These are phyloP conservation scores for Austrofundulus limnaeus DNA, from an alignment of 2,113 vertebrate genomes.

Conservation along the genomic window DNA sequence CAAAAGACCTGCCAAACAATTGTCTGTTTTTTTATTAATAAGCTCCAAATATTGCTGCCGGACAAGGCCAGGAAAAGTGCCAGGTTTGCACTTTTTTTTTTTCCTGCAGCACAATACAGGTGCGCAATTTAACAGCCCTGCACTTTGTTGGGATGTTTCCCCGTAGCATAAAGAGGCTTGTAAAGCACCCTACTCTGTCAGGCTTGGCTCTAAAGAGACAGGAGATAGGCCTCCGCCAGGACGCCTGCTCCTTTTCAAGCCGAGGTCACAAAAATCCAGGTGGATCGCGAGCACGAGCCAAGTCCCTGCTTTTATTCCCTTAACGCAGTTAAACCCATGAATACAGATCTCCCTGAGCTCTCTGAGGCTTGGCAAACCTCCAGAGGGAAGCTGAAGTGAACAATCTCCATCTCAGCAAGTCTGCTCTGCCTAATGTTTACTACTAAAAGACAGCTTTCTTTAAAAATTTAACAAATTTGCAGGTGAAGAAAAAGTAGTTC, in stretches of 20 bases:
- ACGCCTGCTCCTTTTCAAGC: slow-evolving; percentile 37
- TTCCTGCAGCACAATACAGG: slow-evolving; percentile 74
- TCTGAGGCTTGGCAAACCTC: slow-evolving; percentile 37
- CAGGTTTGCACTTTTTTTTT: slow-evolving; percentile 60
- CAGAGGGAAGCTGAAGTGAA: slow-evolving; percentile 28
- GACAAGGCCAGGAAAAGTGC: slow-evolving; percentile 77
- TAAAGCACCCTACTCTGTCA: slow-evolving; percentile 61
- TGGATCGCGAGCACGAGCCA: slow-evolving; percentile 39
- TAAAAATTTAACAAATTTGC: background rate
- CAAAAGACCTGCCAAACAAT: slow-evolving; percentile 77
- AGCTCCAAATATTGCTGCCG: slow-evolving; percentile 71
- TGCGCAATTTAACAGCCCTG: slow-evolving; percentile 69
- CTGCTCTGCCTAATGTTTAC: slow-evolving; percentile 4
- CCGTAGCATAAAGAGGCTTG: slow-evolving; percentile 59
- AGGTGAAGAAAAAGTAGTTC: background rate
- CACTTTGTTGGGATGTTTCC: slow-evolving; percentile 28
- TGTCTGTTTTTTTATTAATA: slow-evolving; percentile 78
- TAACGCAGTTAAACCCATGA: slow-evolving; percentile 37
- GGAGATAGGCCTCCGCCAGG: slow-evolving; percentile 31
- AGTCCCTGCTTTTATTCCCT: slow-evolving; percentile 41
- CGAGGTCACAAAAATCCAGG: slow-evolving; percentile 56
- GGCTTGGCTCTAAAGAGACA: slow-evolving; percentile 33
- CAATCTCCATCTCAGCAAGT: slow-evolving; percentile 20
- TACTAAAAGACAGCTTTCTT: background rate
- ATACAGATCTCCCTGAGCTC: slow-evolving; percentile 41